A percentile compares a stretch with the other conserved stretches of the same genome.
Evolutionary conservation across 2,113 vertebrate genomes (phyloP).

Genomic region (Clarias magur): DNA sequence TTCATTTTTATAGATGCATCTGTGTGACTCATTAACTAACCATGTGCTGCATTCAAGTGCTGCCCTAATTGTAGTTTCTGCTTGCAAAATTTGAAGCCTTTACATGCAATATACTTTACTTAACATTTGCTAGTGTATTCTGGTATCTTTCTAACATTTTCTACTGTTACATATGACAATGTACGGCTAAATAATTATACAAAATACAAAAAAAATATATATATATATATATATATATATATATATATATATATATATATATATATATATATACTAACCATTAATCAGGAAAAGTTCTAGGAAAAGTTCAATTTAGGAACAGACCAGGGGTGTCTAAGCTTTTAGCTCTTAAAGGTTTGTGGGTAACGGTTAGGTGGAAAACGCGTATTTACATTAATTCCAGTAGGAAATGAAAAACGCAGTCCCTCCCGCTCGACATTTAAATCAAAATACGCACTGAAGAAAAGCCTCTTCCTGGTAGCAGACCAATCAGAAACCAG

Average conservation of each 20-base stretch:
- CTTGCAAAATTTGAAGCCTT: not conserved
- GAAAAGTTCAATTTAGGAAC: not conserved
- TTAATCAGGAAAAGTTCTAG: too few relatives aligned
- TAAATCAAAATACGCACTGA: conserved; percentile 62
- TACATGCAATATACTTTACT: not conserved
- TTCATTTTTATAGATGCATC: not conserved
- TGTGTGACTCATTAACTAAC: not conserved
- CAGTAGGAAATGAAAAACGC: not conserved
- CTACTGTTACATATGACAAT: not conserved
- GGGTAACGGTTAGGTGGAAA: not conserved
- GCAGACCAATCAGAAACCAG: conserved; percentile 66
- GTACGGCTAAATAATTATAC: not conserved
- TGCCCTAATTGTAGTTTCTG: not conserved
- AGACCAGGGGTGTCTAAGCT: not conserved
- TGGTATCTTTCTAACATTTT: not conserved
- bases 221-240: not conserved
- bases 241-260: not conserved
- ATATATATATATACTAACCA: not conserved
- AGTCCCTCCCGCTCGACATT: conserved; percentile 63
- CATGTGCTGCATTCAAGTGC: not conserved
- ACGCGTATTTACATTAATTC: not conserved
- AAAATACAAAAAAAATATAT: not conserved
- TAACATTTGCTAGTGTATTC: not conserved
- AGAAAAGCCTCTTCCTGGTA: not conserved
- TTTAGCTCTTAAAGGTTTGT: not conserved